phyloP scores from a whole-genome alignment of 2,797 vertebrate species.

The Avahi laniger region DNA sequence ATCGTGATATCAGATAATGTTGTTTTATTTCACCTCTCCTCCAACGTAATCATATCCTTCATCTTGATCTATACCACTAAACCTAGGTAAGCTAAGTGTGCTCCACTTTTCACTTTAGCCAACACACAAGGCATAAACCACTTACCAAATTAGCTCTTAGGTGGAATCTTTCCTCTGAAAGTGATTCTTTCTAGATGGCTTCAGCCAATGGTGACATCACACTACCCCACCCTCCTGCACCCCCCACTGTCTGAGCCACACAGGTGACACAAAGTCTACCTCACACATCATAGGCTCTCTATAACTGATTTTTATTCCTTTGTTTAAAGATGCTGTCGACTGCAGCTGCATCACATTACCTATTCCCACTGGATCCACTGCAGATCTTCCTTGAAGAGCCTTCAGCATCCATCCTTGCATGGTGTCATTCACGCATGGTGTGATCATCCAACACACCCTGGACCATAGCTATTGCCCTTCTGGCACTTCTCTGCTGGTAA shows the following conservation, averaged over 20 bases:
- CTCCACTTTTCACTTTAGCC: background rate
- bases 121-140: background rate
- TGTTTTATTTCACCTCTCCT: background rate
- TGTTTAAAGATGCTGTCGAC: background rate
- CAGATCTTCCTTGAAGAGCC: background rate
- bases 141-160: background rate
- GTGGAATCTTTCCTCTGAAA: background rate
- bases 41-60: background rate
- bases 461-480: background rate
- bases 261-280: background rate
- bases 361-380: background rate
- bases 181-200: background rate
- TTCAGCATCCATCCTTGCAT: background rate
- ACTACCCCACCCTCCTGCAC: background rate
- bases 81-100: background rate
- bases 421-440: accelerated
- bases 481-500: background rate
- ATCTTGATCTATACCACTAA: background rate
- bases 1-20: background rate
- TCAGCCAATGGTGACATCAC: background rate
- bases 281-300: background rate
- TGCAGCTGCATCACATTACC: background rate
- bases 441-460: background rate
- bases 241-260: background rate
- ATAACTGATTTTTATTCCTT: background rate